Base-by-base conservation (phyloP, 2,113 vertebrate species). In the Dryoscopus gambensis region DNA sequence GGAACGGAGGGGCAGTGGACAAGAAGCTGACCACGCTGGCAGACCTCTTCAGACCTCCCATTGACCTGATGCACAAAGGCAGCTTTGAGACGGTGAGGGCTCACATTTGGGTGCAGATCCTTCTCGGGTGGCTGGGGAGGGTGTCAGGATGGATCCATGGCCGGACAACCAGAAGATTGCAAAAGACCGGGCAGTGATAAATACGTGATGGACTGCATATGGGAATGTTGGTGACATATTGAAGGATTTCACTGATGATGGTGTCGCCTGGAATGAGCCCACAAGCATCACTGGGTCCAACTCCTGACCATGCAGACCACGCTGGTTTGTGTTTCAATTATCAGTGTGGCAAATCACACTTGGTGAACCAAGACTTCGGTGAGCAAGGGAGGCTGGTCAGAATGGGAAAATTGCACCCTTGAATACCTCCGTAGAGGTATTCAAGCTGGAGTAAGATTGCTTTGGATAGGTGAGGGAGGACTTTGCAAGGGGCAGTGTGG, bases 21-120 rank as follows among this genome's bases (percentile, higher is more conserved):
- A 99, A 99, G 98, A 99, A 99, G 97, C 98, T 99, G 56, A 99
- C 99, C 75, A 99, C 99, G 11, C 97, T 99, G 95, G 99, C 99
- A 76, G 99, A 99, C 96, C 98, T 99, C 44, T 99, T 99, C 97
- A 98, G 99, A 86, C 99, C 99, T 71, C 99, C 99, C 82, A 99
- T 99, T 92, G 99, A 99, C 94, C 98, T 99, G 96, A 99, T 99
- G 99, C 99, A 99, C 98, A 99, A 99, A 98, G 99, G 99, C 97
- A 99, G 99, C 98, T 99, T 99, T 98, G 99, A 99, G 98, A 99
- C 99, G 91, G 99, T 99, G 97, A 98, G 98, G 94, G 86, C 31
- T 44, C 89, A 30, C 35, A 5, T 30, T 53, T 30, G 42, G 33
- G 8, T 46, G 83, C 37, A 68, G 3, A 67, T 87, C 7, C n/a